Evolutionary conservation across 1,140 invertebrate genomes (phyloP).

Genomic region (Ylistrum balloti): DNA sequence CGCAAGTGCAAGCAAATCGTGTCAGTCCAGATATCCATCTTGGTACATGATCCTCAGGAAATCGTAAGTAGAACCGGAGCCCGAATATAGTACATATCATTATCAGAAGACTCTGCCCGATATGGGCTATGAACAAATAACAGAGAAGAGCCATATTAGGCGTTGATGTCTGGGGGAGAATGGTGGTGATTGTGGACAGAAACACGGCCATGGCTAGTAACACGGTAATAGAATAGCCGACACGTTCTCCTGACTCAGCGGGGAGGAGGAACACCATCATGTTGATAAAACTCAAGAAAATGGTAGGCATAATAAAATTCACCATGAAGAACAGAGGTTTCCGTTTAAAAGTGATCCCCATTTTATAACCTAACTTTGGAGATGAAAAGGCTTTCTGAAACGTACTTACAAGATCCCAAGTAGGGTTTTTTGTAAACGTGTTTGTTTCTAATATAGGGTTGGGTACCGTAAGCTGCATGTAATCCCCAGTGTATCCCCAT

Average conservation of each 20-base stretch:
- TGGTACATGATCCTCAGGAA: no score
- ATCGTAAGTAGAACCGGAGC: constrained; percentile 53
- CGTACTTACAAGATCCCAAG: constrained; percentile 43
- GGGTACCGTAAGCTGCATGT: not conserved
- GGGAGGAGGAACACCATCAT: constrained; percentile 55
- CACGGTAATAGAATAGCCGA: constrained; percentile 46
- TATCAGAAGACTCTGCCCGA: constrained; percentile 41
- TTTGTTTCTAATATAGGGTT: no score
- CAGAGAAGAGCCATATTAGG: not conserved
- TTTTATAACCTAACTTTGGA: not conserved
- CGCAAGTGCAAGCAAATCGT: no score
- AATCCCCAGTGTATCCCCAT: not conserved
- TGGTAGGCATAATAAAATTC: constrained; percentile 48
- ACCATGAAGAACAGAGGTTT: constrained; percentile 41
- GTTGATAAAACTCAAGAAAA: constrained; percentile 49
- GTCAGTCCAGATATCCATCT: no score
- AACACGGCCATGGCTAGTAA: constrained; percentile 45
- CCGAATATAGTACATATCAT: constrained; percentile 41
- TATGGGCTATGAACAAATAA: constrained; percentile 42
- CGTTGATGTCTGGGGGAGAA: not conserved
- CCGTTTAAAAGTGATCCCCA: constrained; percentile 44
- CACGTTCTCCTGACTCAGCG: constrained; percentile 44
- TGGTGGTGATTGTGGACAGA: constrained; percentile 44
- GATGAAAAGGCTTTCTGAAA: no score
- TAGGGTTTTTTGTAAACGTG: no score